Evolutionary conservation across 2,888 invertebrate species (phyloP).

Genomic region (Junonia oenone): DNA sequence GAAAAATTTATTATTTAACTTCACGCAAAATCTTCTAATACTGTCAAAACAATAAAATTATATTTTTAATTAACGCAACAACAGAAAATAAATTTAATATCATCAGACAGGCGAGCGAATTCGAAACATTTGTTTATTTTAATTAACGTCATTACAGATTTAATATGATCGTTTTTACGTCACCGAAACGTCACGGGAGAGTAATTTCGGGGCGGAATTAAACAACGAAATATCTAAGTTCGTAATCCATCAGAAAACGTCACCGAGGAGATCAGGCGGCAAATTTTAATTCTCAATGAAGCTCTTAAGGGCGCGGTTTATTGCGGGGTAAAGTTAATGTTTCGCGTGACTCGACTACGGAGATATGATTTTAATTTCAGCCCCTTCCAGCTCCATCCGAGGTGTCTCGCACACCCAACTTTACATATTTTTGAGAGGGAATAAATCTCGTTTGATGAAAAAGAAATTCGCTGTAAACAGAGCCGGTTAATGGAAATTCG

Average conservation of each 20-base stretch:
- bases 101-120: constrained; percentile 16
- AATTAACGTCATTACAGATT: constrained; percentile 26
- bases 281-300: constrained; percentile 77
- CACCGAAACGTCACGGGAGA: constrained; percentile 31
- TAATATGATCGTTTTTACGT: constrained; percentile 24
- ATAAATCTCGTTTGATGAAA: constrained; percentile 73
- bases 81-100: neutral
- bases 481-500: constrained; percentile 64
- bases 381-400: constrained; percentile 49
- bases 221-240: constrained; percentile 46
- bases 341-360: constrained; percentile 75
- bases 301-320: constrained; percentile 72
- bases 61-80: constrained; percentile 3
- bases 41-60: constrained; percentile 4
- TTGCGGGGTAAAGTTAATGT: constrained; percentile 72
- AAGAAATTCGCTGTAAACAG: constrained; percentile 68
- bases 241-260: constrained; percentile 71
- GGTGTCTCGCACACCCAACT: constrained; percentile 55
- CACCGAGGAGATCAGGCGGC: constrained; percentile 70
- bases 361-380: constrained; percentile 76
- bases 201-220: constrained; percentile 36
- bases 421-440: constrained; percentile 72
- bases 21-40: neutral
- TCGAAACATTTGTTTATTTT: constrained; percentile 11
- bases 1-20: neutral